Evolutionary conservation across 2,888 invertebrate species (phyloP).

Genomic region (Mellilla xanthometata): DNA sequence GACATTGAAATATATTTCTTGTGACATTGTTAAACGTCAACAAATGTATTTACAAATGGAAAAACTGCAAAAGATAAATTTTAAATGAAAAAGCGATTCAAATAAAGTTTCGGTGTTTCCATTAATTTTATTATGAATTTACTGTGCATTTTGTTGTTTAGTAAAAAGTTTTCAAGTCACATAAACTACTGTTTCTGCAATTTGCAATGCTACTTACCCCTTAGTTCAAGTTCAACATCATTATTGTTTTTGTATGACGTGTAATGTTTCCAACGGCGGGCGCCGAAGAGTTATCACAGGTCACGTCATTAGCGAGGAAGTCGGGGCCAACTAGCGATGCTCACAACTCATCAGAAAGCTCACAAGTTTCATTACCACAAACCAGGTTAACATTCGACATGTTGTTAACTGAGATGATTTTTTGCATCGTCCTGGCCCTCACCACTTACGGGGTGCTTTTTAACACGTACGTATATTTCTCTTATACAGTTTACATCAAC

Average conservation of each 20-base stretch:
- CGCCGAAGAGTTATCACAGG: slow-evolving; percentile 71
- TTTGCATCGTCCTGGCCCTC: slow-evolving; percentile 84
- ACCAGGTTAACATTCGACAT: slow-evolving; percentile 74
- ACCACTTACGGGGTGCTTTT: slow-evolving; percentile 88
- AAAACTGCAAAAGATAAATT: too few species aligned
- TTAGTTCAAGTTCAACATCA: slow-evolving; percentile 47
- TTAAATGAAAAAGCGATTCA: too few species aligned
- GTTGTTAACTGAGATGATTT: slow-evolving; percentile 85
- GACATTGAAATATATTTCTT: too few species aligned
- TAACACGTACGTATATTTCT: slow-evolving; percentile 87
- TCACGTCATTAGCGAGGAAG: slow-evolving; percentile 67
- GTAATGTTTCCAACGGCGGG: slow-evolving; percentile 81
- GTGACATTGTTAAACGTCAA: too few species aligned
- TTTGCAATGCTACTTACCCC: slow-evolving; percentile 53
- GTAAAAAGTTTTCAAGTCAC: slow-evolving; percentile 26
- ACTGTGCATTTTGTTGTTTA: slow-evolving; percentile 28
- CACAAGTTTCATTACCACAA: slow-evolving; percentile 57
- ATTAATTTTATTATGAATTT: slow-evolving; percentile 46
- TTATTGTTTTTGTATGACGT: slow-evolving; percentile 76
- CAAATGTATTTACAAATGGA: too few species aligned
- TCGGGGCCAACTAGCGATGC: slow-evolving; percentile 66
- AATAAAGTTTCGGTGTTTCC: too few species aligned
- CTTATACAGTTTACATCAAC: too few species aligned
- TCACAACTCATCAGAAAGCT: slow-evolving; percentile 56
- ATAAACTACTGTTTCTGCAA: slow-evolving; percentile 28